These are phyloP conservation scores for Lanistes nyassanus DNA, from an alignment of 1,140 invertebrate species.

Conservation along the genomic window DNA sequence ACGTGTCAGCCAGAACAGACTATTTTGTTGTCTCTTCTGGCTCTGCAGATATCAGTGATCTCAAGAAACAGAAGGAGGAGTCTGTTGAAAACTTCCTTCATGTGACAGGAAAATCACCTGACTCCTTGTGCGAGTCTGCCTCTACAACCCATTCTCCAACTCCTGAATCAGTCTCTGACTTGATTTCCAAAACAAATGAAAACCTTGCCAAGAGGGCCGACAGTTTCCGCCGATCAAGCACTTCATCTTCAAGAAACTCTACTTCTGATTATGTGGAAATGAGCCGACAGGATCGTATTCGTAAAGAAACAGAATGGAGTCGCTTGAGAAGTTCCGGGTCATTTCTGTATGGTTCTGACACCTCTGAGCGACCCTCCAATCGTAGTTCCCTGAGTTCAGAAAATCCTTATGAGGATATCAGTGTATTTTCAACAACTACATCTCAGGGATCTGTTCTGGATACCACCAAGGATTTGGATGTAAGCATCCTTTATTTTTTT, in stretches of 20 bases:
- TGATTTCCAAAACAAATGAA: conserved; percentile 39
- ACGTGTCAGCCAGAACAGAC: neutral
- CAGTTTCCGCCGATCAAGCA: conserved; percentile 54
- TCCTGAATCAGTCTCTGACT: conserved; percentile 32
- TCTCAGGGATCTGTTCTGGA: conserved; percentile 32
- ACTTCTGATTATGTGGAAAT: conserved; percentile 54
- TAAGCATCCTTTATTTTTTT: neutral
- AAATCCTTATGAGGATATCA: conserved; percentile 43
- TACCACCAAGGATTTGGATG: conserved; percentile 2
- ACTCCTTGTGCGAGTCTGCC: conserved; percentile 12
- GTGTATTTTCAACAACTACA: conserved; percentile 31
- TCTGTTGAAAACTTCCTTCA: conserved; percentile 87
- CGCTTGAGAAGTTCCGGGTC: conserved; percentile 46
- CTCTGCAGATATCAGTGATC: conserved; percentile 63
- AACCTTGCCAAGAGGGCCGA: conserved; percentile 48
- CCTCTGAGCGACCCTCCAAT: conserved; percentile 22
- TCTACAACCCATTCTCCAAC: conserved; percentile 26
- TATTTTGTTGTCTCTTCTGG: conserved; percentile 1
- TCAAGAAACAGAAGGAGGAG: conserved; percentile 86
- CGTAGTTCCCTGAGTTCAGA: conserved; percentile 39
- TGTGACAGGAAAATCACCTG: conserved; percentile 67
- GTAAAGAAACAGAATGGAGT: conserved; percentile 56
- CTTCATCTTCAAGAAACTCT: conserved; percentile 43
- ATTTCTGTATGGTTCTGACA: conserved; percentile 31
- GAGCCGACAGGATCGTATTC: conserved; percentile 37